Evolutionary conservation across 2,113 vertebrate genomes (phyloP), one percentile per base, ranked within the genome.

Genomic region (Benitochromis conjunctus): DNA sequence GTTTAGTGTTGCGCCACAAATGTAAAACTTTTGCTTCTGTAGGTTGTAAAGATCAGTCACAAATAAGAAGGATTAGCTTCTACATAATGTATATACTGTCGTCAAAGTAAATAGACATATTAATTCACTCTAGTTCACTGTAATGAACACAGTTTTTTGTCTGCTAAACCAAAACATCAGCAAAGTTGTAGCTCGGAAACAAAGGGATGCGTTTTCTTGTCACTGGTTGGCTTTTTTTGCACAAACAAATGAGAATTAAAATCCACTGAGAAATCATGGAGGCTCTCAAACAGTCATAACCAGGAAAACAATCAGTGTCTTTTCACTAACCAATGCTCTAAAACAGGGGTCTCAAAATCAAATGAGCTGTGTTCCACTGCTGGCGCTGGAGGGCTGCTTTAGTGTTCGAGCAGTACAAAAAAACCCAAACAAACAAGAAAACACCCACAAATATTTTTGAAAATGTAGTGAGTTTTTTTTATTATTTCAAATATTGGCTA

Each of bases 61-160:
- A 76, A 29, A 76, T 7, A 19, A 51, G 24, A 51, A 76, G 43
- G 51, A 76, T 76, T 76, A 29, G 24, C 69, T 6, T 1, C 24
- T 51, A 74, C 69, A 51, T 7, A 5, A 18, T 51, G 18, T 29
- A 51, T 51, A 51, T 46, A 46, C 41, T 46, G 21, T 26, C 0
- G 21, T 26, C 38, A 71, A 46, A 24, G n/a, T 2, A 69, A 26
- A 46, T 0, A 26, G 66, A 71, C 21, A 29, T 8, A 0, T 71
- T 71, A 4, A 71, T 46, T 71, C 21, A 16, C 64, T 71, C n/a
- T 43, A 24, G 38, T 16, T 71, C 0, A 1, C 64, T 46, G 38
- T 71, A 46, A 46, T 26, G 13, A 46, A 21, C 38, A 71, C 38
- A 71, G 64, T 71, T 26, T 0, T 46, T 71, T 46, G 13, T 46